These are phyloP conservation scores for Colistium nudipinnis DNA, from an alignment of 2,113 vertebrate species.

Conservation along the genomic window DNA sequence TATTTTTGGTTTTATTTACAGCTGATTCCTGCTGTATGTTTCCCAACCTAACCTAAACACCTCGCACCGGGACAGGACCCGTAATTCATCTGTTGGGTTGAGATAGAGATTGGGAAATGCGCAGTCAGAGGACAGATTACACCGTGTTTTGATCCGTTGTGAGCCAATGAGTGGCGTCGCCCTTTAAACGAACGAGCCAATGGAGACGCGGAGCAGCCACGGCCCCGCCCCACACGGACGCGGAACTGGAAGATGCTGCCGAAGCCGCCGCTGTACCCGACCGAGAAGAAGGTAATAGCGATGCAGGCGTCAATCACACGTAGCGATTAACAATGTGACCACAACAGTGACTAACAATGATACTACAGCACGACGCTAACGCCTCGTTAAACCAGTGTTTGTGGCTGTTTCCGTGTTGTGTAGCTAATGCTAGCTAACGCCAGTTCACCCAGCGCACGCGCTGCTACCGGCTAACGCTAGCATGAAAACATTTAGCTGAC, in stretches of 20 bases:
- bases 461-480: conserved; percentile 40
- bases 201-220: not conserved
- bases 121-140: too few species aligned
- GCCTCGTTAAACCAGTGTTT: not conserved
- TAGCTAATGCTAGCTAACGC: conserved; percentile 26
- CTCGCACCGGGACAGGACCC: too few species aligned
- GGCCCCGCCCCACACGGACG: not conserved
- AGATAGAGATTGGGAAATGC: too few species aligned
- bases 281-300: conserved; percentile 50
- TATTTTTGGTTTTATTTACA: too few species aligned
- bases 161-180: conserved; percentile 20
- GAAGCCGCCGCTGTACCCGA: conserved; percentile 16
- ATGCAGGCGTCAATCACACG: not conserved
- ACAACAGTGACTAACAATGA: not conserved
- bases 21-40: too few species aligned
- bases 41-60: too few species aligned
- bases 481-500: not conserved
- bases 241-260: conserved; percentile 44
- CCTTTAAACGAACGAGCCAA: conserved; percentile 60
- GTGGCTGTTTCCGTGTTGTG: conserved; percentile 5
- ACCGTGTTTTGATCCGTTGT: too few species aligned
- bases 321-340: too few species aligned
- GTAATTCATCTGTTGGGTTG: too few species aligned
- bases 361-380: not conserved
- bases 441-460: too few species aligned